phyloP scores from a whole-genome alignment of 1,140 invertebrate genomes.

The Macrostomum lignano region DNA sequence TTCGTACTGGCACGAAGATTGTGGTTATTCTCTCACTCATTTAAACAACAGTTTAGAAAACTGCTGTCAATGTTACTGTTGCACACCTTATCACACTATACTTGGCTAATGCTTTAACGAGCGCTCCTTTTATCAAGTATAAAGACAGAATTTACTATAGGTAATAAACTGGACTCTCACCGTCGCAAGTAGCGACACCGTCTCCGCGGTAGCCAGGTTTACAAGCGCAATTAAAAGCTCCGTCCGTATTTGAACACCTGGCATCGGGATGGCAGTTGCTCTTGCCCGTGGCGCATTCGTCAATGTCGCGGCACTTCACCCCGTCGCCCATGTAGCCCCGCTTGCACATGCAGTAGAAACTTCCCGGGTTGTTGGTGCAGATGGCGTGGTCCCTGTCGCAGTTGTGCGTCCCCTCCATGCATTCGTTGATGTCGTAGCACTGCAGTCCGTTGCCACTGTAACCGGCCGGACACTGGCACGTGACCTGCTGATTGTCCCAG shows the following conservation, averaged over 20 bases:
- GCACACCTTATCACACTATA: too few relatives aligned
- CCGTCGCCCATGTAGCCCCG: slow-evolving; percentile 42
- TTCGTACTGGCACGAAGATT: too few relatives aligned
- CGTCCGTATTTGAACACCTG: slow-evolving; percentile 44
- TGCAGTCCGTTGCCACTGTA: slow-evolving; percentile 45
- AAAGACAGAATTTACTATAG: background rate
- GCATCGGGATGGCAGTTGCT: slow-evolving; percentile 49
- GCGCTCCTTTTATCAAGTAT: too few relatives aligned
- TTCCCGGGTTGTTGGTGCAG: slow-evolving; percentile 1
- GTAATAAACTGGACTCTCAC: too few relatives aligned
- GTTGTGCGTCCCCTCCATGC: background rate
- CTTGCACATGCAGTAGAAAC: slow-evolving; percentile 31
- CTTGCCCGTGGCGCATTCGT: slow-evolving; percentile 45
- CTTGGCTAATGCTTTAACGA: too few relatives aligned
- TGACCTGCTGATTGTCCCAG: slow-evolving; percentile 55
- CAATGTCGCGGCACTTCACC: slow-evolving; percentile 14
- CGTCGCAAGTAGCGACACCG: too few relatives aligned
- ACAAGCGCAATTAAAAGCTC: slow-evolving; percentile 22
- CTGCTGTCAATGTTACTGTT: too few relatives aligned
- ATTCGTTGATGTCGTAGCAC: slow-evolving; percentile 11
- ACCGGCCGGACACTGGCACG: slow-evolving; percentile 47
- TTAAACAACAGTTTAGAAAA: too few relatives aligned
- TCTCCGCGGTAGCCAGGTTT: slow-evolving; percentile 14
- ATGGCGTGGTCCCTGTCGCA: background rate
- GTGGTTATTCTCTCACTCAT: too few relatives aligned